Evolutionary conservation across 2,888 invertebrate species (phyloP).

Genomic region (Pammene fasciana): DNA sequence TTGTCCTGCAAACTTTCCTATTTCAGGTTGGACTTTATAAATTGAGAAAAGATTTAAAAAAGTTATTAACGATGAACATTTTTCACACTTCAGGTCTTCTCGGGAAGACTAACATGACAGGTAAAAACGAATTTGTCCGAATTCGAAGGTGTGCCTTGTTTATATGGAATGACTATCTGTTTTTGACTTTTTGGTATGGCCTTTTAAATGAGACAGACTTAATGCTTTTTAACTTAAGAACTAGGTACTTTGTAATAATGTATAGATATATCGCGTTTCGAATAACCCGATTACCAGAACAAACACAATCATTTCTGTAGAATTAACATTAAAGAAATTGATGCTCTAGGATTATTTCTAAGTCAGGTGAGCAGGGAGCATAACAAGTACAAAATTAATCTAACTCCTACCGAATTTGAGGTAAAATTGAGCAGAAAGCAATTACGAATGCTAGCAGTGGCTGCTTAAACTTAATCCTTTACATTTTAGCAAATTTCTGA

Average conservation of each 20-base stretch:
- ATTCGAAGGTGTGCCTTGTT: constrained; percentile 67
- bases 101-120: constrained; percentile 84
- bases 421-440: constrained; percentile 27
- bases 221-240: neutral
- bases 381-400: constrained; percentile 13
- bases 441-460: constrained; percentile 20
- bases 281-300: no score
- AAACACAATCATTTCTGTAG: neutral
- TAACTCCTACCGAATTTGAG: constrained; percentile 7
- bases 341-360: neutral
- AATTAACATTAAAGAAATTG: constrained; percentile 1
- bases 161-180: constrained; percentile 70
- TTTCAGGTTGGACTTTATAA: constrained; percentile 80
- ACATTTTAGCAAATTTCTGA: constrained; percentile 21
- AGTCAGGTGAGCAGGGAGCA: neutral
- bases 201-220: constrained; percentile 56
- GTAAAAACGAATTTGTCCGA: constrained; percentile 68
- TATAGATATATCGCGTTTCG: no score
- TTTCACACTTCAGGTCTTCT: constrained; percentile 85
- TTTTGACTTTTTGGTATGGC: constrained; percentile 56
- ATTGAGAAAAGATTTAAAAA: constrained; percentile 67
- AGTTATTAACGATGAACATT: constrained; percentile 80
- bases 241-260: neutral
- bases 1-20: constrained; percentile 78
- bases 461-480: constrained; percentile 26